Base-by-base conservation (phyloP, 1,140 invertebrate species). In the Samia ricini region DNA sequence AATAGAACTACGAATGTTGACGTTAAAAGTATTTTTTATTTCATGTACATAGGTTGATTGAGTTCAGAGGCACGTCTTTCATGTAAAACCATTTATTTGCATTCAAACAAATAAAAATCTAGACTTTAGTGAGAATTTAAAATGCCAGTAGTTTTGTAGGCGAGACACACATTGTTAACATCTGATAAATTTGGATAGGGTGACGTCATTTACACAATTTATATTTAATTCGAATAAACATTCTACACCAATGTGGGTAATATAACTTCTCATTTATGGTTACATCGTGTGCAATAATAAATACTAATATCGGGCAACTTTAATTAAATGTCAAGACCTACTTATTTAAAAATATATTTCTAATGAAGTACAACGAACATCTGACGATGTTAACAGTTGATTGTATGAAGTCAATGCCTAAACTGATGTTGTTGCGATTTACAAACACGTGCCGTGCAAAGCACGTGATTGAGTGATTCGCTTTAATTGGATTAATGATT, bases 301-400 rank as follows among this genome's bases (percentile, higher is more conserved):
- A 1, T 42, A 4, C 20, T 12, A 10, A 20, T 52, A 52, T 52
- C 50, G 19, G 50, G 23, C 7, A 63, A 65, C 49, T 74, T 74
- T 69, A 71, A 74, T 74, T 71, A 71, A 74, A 71, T 42, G 56
- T 22, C 51, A 49, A 58, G 57, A n/a, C 3, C 24, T 24, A n/a
- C 3, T 19, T 24, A 24, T 55, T 24, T 55, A 24, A 55, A 55
- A 23, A n/a, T 55, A 24, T 24, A 55, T 55, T 55, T 10, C 12
- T 23, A 15, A 42, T 42, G n/a, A 15, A 42, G 33, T 15, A 15
- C 12, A 42, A 10, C 1, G 2, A 42, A 12, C 33, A 15, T 42
- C 12, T 42, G 33, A 15, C 3, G 33, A 42, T 15, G 33, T 4
- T 10, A 15, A 42, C 15, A 42, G 7, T 42, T 15, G 33, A 15